Evolutionary conservation across 2,113 vertebrate species (phyloP).

Genomic region (Xiphophorus couchianus): DNA sequence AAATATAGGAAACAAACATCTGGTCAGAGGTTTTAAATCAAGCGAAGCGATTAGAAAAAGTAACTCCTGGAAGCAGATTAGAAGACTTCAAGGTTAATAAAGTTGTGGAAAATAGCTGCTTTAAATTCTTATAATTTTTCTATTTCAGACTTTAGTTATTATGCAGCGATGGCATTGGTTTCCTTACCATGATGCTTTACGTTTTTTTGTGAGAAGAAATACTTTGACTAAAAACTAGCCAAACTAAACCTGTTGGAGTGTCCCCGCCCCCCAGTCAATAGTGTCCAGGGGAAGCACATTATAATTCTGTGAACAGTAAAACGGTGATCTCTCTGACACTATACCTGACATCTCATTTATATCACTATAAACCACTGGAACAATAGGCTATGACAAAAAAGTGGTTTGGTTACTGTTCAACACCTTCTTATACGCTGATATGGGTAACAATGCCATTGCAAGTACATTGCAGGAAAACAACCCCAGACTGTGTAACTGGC

Average conservation of each 20-base stretch:
- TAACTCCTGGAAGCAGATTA: not conserved
- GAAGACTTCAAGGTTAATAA: not conserved
- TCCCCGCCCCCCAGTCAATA: too few relatives aligned
- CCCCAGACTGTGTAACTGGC: not conserved
- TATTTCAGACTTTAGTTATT: not conserved
- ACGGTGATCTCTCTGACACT: too few relatives aligned
- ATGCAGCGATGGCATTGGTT: too few relatives aligned
- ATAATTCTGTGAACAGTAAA: too few relatives aligned
- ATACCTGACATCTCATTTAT: not conserved
- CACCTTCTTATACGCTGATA: not conserved
- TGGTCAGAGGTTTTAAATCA: conserved; percentile 3
- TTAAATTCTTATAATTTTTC: not conserved
- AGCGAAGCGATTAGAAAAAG: not conserved
- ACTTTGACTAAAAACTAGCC: too few relatives aligned
- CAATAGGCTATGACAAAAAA: not conserved
- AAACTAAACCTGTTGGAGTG: too few relatives aligned
- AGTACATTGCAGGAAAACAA: not conserved
- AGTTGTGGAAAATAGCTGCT: not conserved
- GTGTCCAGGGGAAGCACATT: too few relatives aligned
- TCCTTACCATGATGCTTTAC: too few relatives aligned
- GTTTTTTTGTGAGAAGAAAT: too few relatives aligned
- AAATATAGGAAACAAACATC: conserved; percentile 1
- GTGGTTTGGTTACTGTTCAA: not conserved
- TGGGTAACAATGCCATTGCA: not conserved
- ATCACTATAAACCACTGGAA: not conserved